Evolutionary conservation across 1,140 invertebrate species (phyloP).

Genomic region (Drosophila yakuba): DNA sequence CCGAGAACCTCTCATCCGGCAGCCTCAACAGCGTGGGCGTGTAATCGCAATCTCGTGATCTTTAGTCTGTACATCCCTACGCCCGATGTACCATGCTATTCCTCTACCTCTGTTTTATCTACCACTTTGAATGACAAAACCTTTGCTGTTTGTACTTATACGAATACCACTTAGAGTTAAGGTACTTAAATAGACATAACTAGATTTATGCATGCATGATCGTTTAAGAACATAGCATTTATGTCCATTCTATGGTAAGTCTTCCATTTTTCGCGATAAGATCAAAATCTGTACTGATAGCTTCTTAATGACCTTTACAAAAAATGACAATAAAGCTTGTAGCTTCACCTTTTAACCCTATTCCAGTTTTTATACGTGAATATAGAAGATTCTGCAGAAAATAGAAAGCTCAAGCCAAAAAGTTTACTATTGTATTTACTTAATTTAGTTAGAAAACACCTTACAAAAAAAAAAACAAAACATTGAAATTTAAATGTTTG

Average conservation of each 20-base stretch:
- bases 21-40: constrained; percentile 80
- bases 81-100: constrained; percentile 48
- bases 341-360: constrained; percentile 36
- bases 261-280: constrained; percentile 66
- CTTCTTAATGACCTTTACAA: constrained; percentile 53
- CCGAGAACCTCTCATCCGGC: constrained; percentile 75
- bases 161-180: constrained; percentile 26
- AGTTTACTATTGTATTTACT: background rate
- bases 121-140: constrained; percentile 60
- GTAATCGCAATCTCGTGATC: constrained; percentile 70
- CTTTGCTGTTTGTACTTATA: constrained; percentile 58
- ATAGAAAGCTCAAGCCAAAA: too few species aligned
- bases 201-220: constrained; percentile 38
- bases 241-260: constrained; percentile 60
- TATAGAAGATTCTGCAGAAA: background rate
- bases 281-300: constrained; percentile 77
- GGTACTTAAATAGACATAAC: constrained; percentile 69
- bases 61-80: constrained; percentile 64
- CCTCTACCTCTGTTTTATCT: constrained; percentile 70
- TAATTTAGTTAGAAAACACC: background rate
- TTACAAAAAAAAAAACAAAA: background rate
- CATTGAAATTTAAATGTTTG: background rate
- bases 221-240: constrained; percentile 28
- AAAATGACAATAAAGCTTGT: constrained; percentile 65
- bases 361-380: background rate